These are phyloP conservation scores for Drosophila kanapiae DNA, from an alignment of 1,140 invertebrate species.

Conservation along the genomic window DNA sequence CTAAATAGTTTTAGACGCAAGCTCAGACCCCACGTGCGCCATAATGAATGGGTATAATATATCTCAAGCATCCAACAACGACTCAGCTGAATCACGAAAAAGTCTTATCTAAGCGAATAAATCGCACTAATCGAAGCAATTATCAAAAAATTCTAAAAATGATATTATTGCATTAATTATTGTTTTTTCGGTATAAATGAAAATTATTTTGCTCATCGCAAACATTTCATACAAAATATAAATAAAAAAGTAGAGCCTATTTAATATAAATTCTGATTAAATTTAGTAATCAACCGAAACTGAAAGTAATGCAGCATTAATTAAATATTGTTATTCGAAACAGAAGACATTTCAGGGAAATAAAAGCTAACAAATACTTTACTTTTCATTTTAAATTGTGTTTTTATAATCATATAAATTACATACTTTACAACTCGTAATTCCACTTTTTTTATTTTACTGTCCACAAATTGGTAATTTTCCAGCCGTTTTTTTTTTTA, in stretches of 20 bases:
- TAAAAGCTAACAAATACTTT: no score
- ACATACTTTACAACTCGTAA: no score
- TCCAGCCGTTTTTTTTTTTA: no score
- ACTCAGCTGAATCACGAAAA: slow-evolving; percentile 8
- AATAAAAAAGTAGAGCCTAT: no score
- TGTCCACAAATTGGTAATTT: no score
- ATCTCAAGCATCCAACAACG: slow-evolving; percentile 23
- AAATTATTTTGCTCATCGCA: neutral
- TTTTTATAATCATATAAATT: no score
- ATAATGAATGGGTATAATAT: slow-evolving; percentile 35
- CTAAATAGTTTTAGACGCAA: slow-evolving; percentile 39
- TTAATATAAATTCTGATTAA: neutral
- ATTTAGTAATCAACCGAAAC: neutral
- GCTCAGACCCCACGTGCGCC: slow-evolving; percentile 27
- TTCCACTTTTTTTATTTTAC: no score
- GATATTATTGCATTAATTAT: neutral
- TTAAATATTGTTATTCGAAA: no score
- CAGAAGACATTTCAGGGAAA: no score
- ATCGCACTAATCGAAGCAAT: slow-evolving; percentile 37
- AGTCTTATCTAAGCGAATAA: slow-evolving; percentile 33
- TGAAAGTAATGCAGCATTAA: neutral
- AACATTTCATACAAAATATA: neutral
- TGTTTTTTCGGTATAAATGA: neutral
- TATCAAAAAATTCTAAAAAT: slow-evolving; percentile 34
- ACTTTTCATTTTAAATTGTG: no score